Conservation (phyloP, 2,888 invertebrate species). For the Chironomus tentans region DNA sequence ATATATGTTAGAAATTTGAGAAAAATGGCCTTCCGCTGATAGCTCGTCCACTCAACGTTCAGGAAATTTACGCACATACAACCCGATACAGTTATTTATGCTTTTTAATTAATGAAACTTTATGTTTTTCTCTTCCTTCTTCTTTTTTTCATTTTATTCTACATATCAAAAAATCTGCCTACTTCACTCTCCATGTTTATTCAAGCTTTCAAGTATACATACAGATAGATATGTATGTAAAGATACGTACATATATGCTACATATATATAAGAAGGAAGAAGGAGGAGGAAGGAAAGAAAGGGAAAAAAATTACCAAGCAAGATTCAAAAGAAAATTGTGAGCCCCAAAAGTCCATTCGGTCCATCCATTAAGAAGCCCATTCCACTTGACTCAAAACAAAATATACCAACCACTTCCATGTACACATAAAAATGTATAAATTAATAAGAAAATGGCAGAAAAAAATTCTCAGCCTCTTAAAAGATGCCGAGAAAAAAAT, state of each 20-base stretch:
- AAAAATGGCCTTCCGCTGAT: constrained; percentile 10
- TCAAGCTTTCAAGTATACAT: neutral
- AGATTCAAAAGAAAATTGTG: neutral
- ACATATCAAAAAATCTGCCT: constrained; percentile 6
- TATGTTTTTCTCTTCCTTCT: constrained; percentile 4
- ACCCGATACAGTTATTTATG: constrained; percentile 22
- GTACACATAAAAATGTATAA: constrained; percentile 20
- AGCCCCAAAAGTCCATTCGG: neutral
- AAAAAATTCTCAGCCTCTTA: neutral
- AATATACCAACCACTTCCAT: neutral
- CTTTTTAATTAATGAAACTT: constrained; percentile 25
- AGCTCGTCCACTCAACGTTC: neutral
- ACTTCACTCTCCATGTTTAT: neutral
- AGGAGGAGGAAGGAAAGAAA: neutral
- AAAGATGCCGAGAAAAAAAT: neutral
- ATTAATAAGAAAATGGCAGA: constrained; percentile 24
- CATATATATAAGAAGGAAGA: neutral
- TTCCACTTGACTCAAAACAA: neutral
- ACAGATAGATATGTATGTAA: too few relatives aligned
- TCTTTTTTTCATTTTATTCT: neutral
- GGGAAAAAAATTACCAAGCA: neutral
- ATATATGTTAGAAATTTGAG: neutral
- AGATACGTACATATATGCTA: too few relatives aligned
- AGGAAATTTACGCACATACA: neutral
- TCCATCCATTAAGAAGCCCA: constrained; percentile 14